A percentile compares a stretch with the other conserved stretches of the same genome.
Evolutionary conservation across 2,797 vertebrate species (phyloP).

Genomic region (Acrocephalus scirpaceus): DNA sequence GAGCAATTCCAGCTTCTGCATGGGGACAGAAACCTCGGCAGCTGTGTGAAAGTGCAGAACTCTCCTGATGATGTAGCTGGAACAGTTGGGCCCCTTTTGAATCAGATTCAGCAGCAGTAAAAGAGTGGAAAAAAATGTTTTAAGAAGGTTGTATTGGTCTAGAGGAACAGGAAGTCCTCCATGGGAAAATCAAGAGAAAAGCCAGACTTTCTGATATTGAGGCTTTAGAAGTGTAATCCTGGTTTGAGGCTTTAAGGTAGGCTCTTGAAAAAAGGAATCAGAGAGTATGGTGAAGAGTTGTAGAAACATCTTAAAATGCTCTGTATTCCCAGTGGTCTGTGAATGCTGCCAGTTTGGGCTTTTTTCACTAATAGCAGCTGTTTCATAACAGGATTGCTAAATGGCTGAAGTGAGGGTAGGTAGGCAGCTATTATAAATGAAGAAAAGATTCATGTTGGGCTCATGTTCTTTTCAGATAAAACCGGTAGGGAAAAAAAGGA

Average conservation of each 20-base stretch:
- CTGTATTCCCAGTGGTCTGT: neutral
- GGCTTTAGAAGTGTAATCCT: neutral
- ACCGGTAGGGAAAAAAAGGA: neutral
- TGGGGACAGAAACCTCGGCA: neutral
- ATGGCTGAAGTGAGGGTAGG: neutral
- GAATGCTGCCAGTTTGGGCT: constrained; percentile 1
- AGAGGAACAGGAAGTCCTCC: constrained; percentile 30
- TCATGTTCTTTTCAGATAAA: neutral
- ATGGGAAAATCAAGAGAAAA: constrained; percentile 31
- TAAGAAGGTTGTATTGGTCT: constrained; percentile 3
- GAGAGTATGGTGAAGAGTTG: neutral
- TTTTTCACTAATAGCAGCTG: neutral
- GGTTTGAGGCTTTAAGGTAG: neutral
- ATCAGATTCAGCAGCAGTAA: constrained; percentile 45
- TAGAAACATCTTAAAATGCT: neutral
- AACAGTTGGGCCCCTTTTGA: constrained; percentile 60
- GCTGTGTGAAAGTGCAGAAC: constrained; percentile 14
- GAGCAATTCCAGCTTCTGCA: constrained; percentile 14
- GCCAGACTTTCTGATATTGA: neutral
- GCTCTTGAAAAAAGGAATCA: neutral
- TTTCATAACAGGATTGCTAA: constrained; percentile 3
- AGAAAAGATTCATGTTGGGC: neutral
- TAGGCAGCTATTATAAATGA: neutral
- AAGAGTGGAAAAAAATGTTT: constrained; percentile 8
- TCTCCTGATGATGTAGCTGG: constrained; percentile 28